Evolutionary conservation across 2,797 vertebrate genomes (phyloP).

Genomic region (Dendrocincla tyrannina): DNA sequence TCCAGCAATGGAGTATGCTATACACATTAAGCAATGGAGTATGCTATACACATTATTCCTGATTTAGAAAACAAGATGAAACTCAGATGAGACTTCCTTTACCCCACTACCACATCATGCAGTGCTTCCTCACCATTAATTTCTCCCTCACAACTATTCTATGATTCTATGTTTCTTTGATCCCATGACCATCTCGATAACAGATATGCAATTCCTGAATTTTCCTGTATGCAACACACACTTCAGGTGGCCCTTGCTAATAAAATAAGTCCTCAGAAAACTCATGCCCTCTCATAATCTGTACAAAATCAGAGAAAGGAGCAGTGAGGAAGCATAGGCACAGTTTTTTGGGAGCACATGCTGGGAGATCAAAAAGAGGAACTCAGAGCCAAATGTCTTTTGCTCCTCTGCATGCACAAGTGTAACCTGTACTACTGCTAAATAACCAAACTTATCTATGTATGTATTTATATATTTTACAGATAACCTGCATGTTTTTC

Average conservation of each 20-base stretch:
- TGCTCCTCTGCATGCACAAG: neutral
- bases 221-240: rapidly evolving
- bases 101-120: neutral
- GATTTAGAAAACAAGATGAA: neutral
- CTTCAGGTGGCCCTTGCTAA: neutral
- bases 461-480: neutral
- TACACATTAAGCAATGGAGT: rapidly evolving
- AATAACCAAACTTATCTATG: neutral
- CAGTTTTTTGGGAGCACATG: neutral
- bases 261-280: neutral
- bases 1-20: rapidly evolving
- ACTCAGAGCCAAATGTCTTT: neutral
- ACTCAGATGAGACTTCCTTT: neutral
- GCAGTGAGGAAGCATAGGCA: neutral
- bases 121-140: neutral
- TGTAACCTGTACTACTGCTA: neutral
- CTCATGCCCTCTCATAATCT: neutral
- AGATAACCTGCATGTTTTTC: neutral
- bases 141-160: neutral
- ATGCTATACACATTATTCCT: neutral
- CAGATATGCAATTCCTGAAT: neutral
- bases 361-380: neutral
- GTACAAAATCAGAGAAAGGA: neutral
- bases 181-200: neutral
- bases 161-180: neutral